Evolutionary conservation across 2,113 vertebrate species (phyloP), one percentile per base, ranked within the genome.

Genomic region (Bostrychus sinensis): DNA sequence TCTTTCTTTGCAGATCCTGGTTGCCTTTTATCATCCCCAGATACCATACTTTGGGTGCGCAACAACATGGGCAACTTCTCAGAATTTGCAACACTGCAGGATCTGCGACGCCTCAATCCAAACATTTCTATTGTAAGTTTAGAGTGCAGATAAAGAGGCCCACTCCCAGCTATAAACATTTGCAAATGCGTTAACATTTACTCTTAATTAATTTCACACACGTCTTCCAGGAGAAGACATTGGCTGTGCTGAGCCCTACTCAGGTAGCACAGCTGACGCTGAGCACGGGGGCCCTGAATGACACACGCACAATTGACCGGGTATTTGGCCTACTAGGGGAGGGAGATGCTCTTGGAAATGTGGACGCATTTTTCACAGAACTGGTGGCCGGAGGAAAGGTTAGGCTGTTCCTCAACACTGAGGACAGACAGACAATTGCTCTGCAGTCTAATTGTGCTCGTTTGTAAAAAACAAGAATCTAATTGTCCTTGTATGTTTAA

Each of bases 101-200:
- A 82, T 20, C 55, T 89, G 12, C 17, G 66, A 51, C 13, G 4
- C 14, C 74, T 89, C 28, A 82, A 86, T 67, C 25, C 20, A 7
- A 69, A 78, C 51, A 75, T 88, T 53, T 80, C 82, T 32, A 58
- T 11, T 0, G 86, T 90, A 55, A 79, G 87, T 81, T 14, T 4
- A 13, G 1, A 3, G 0, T 22, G 19, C 10, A 19, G 28, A 26
- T 59, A 22, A 32, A 9, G 6, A 0, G 3, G 17, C 30, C 23
- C 4, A 46, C 0, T 48, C 2, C 1, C 11, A 50, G 17, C 30
- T 17, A 34, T 34, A 48, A 3, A 26, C 5, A 5, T 32, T 55
- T 32, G 12, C 7, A 7, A 0, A 1, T 25, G 7, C 0, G 7
- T 26, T 28, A 14, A 16, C 20, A 41, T 14, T 32, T 16, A 25